Evolutionary conservation across 2,888 invertebrate species (phyloP), one percentile per base, ranked within the genome.

Genomic region (Pterostichus madidus): DNA sequence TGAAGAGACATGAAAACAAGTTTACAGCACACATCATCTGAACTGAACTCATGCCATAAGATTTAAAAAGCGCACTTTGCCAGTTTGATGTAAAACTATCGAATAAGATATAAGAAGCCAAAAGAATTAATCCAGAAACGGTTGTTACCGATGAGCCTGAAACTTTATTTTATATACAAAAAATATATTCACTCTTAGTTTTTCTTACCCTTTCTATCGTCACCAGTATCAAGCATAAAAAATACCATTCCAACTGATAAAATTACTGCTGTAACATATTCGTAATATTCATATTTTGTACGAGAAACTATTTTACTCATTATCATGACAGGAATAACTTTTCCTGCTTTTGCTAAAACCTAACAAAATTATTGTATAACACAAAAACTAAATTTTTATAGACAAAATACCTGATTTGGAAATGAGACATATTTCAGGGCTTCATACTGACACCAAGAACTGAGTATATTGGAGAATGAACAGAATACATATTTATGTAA

Each of bases 371-470:
- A n/a, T 52, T 13, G 7, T 5, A 5, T 13, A 8, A 8, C 52
- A 5, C 8, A 8, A 11, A 1, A 52, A 5, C 2, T 52, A 13
- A 46, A 11, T 46, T 8, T n/a, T 5, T 5, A n/a, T 8, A 10
- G 52, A 13, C 5, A 52, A 13, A 17, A 87, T 85, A 96, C 97
- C 93, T 99, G 99, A 71, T 98, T 98, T 1, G 99, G 99, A 89
- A 99, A 99, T 88, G 96, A 98, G 87, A 99, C 98, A 90, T 96
- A 99, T 90, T 99, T 99, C 64, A 99, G 92, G 24, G 99, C 99
- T 91, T 99, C 99, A 89, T 99, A 99, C 90, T 99, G 99, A 90
- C 98, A 99, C 99, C 99, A 99, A 71, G 98, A 98, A 89, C 98
- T 98, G 93, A 99, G 94, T 85, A 99, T 97, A 90, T 99, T 99